These are phyloP conservation scores for Drosophila kuntzei DNA, from an alignment of 2,888 invertebrate genomes.

Conservation along the genomic window DNA sequence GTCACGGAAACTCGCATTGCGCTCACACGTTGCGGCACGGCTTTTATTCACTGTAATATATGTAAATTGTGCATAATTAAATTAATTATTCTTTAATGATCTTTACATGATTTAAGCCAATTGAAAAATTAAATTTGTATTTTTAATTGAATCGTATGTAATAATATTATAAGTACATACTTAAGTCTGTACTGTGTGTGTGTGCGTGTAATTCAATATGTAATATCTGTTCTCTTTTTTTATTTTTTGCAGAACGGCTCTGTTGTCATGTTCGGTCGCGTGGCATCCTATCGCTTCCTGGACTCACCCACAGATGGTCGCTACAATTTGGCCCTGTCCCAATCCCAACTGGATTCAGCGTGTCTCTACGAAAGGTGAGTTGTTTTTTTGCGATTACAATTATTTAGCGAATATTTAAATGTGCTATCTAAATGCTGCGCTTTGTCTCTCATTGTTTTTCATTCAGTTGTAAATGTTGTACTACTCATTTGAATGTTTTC, in stretches of 20 bases:
- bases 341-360: conserved; percentile 90
- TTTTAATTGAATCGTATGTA: conserved; percentile 44
- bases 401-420: background rate
- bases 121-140: conserved; percentile 20
- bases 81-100: conserved; percentile 34
- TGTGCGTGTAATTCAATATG: conserved; percentile 9
- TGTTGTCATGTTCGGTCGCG: conserved; percentile 93
- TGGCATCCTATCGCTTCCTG: conserved; percentile 94
- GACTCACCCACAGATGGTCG: conserved; percentile 93
- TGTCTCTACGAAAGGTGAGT: conserved; percentile 93
- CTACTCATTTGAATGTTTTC: background rate
- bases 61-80: conserved; percentile 37
- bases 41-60: conserved; percentile 4
- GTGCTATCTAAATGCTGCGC: conserved; percentile 22
- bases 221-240: conserved; percentile 18
- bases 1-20: conserved; percentile 47
- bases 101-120: conserved; percentile 20
- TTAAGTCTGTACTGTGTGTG: conserved; percentile 3
- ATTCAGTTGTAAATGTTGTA: background rate
- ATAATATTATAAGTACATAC: conserved; percentile 7
- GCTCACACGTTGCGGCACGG: conserved; percentile 28
- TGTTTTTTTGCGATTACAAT: background rate
- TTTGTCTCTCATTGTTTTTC: conserved; percentile 5
- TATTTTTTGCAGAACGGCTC: conserved; percentile 89
- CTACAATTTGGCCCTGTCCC: conserved; percentile 91